Evolutionary conservation across 2,113 vertebrate genomes (phyloP).

Genomic region (Centrocercus urophasianus): DNA sequence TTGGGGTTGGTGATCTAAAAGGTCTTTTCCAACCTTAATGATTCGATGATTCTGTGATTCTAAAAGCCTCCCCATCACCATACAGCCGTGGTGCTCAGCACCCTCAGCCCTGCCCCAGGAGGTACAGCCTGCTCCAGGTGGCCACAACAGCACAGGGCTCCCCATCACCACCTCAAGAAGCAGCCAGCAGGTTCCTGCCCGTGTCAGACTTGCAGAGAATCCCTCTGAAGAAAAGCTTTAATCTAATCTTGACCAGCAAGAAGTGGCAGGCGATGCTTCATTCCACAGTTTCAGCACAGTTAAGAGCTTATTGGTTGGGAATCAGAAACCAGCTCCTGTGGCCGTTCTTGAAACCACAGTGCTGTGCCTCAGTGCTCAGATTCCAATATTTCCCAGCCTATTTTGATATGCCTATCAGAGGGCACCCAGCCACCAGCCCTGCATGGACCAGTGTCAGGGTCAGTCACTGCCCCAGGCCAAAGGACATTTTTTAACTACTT

Average conservation of each 20-base stretch:
- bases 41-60: no score
- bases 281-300: neutral
- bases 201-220: rapidly evolving
- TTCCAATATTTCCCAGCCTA: neutral
- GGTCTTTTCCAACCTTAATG: no score
- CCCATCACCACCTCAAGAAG: no score
- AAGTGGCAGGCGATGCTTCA: neutral
- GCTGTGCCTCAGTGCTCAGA: neutral
- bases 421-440: neutral
- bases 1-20: no score
- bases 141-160: neutral
- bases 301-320: neutral
- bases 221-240: neutral
- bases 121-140: neutral
- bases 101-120: neutral
- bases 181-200: neutral
- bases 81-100: neutral
- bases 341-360: neutral
- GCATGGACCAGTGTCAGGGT: neutral
- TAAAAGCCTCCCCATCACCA: neutral
- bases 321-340: neutral
- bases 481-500: neutral
- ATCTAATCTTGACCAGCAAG: neutral
- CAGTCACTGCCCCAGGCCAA: neutral
- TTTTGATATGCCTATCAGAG: neutral